Conservation (phyloP, 1,140 invertebrate species). For the Parapsyche elsis region DNA sequence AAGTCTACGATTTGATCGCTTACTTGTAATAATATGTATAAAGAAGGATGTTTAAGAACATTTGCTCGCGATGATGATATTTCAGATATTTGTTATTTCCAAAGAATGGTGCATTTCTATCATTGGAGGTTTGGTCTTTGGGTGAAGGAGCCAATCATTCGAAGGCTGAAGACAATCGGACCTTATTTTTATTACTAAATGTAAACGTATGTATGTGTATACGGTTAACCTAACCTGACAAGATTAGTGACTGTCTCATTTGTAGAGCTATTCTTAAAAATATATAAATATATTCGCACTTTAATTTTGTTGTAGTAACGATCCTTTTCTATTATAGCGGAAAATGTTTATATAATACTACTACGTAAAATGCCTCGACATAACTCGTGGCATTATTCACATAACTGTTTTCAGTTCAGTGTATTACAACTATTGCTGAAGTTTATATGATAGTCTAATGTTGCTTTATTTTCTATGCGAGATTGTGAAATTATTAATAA, state of each 20-base stretch:
- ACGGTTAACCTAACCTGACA: constrained; percentile 57
- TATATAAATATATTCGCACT: constrained; percentile 55
- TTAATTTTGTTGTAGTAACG: constrained; percentile 56
- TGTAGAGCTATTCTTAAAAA: constrained; percentile 56
- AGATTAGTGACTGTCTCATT: constrained; percentile 55
- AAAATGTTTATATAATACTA: constrained; percentile 50
- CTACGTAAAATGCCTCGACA: constrained; percentile 53
- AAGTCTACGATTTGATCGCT: not conserved
- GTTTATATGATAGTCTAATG: constrained; percentile 70
- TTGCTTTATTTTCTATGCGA: constrained; percentile 70
- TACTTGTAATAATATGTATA: constrained; percentile 6
- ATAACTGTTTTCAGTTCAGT: constrained; percentile 60
- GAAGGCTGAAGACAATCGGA: constrained; percentile 53
- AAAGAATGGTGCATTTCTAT: constrained; percentile 49
- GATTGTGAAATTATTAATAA: constrained; percentile 70
- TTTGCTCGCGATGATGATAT: constrained; percentile 36
- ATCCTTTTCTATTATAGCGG: constrained; percentile 55
- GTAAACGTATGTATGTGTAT: constrained; percentile 56
- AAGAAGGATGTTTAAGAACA: not conserved
- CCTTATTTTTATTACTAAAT: constrained; percentile 46
- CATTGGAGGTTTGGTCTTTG: constrained; percentile 51
- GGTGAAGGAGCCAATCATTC: constrained; percentile 54
- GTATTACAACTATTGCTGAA: constrained; percentile 68
- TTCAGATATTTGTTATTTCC: constrained; percentile 40
- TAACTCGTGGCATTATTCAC: constrained; percentile 53